A percentile compares a stretch with the other conserved stretches of the same genome.
phyloP scores from a whole-genome alignment of 2,113 vertebrate species.

The Capreolus pygargus region DNA sequence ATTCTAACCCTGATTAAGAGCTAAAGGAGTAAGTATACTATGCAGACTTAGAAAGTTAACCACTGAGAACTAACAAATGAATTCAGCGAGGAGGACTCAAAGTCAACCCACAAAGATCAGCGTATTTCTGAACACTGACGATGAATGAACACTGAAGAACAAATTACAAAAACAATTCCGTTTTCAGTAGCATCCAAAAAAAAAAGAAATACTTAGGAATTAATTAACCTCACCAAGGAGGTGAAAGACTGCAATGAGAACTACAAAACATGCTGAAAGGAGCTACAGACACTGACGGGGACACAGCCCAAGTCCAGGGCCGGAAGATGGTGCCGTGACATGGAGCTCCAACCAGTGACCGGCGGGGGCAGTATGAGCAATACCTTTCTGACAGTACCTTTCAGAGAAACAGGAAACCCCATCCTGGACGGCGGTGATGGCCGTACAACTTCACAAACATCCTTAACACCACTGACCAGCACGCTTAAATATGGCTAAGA shows the following conservation, averaged over 20 bases:
- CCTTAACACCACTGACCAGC: neutral
- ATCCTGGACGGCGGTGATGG: neutral
- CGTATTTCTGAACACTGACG: neutral
- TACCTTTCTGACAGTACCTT: neutral
- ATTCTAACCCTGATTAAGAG: neutral
- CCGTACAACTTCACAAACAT: neutral
- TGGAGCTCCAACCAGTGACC: rapidly evolving
- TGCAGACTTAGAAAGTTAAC: neutral
- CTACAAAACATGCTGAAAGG: neutral
- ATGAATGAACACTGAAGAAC: neutral
- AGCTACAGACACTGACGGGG: neutral
- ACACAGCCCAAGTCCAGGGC: neutral
- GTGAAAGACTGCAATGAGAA: neutral
- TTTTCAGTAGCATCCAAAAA: neutral
- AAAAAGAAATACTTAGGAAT: neutral
- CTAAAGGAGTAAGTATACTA: neutral
- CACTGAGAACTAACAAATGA: neutral
- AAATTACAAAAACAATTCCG: neutral
- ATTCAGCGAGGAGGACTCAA: neutral
- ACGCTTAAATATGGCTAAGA: neutral
- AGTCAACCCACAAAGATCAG: neutral
- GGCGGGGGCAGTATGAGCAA: rapidly evolving
- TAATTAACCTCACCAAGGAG: neutral
- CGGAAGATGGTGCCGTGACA: neutral
- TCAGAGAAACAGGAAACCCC: neutral